phyloP scores from a whole-genome alignment of 2,113 vertebrate genomes.

The Dascyllus trimaculatus region DNA sequence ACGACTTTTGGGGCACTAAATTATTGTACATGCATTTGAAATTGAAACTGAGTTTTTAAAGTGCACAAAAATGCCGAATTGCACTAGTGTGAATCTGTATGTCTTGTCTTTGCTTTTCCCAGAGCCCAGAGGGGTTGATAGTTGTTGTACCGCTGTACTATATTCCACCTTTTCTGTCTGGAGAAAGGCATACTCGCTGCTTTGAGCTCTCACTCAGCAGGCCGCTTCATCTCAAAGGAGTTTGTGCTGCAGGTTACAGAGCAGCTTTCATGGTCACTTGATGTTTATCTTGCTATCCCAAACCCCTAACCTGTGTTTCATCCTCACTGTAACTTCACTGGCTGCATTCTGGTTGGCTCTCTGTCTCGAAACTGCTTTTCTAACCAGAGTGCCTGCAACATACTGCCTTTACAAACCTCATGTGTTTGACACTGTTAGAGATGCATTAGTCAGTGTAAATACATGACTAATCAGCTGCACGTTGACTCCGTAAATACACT shows the following conservation, averaged over 20 bases:
- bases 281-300: not conserved
- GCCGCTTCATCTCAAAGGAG: too few species aligned
- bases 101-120: too few species aligned
- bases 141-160: too few species aligned
- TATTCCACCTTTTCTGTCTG: too few species aligned
- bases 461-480: not conserved
- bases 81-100: too few species aligned
- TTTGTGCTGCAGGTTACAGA: not conserved
- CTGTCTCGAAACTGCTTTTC: not conserved
- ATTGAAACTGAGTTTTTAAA: too few species aligned
- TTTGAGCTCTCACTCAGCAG: too few species aligned
- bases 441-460: not conserved
- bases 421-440: not conserved
- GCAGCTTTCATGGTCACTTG: not conserved
- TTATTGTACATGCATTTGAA: too few species aligned
- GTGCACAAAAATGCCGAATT: too few species aligned
- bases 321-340: not conserved
- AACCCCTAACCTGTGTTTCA: not conserved
- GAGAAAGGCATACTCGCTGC: too few species aligned
- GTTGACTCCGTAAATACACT: not conserved
- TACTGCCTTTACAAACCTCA: not conserved
- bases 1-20: too few species aligned
- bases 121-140: too few species aligned
- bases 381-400: not conserved
- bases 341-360: not conserved